These are phyloP conservation scores for Porites rus DNA, from an alignment of 92 coral and sea anemone genomes.

Conservation along the genomic window DNA sequence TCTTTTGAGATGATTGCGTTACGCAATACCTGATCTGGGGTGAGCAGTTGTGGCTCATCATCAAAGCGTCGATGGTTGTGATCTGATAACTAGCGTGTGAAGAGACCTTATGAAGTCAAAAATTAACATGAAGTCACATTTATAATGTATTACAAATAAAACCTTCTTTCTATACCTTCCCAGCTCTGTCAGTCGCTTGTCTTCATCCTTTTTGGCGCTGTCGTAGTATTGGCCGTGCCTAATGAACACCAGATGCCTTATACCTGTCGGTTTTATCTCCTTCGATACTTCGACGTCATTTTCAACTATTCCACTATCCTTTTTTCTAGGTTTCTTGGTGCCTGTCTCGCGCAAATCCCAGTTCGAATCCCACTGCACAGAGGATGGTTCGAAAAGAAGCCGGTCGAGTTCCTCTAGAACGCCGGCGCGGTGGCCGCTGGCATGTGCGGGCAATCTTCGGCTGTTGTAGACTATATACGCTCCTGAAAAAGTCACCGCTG, in stretches of 20 bases:
- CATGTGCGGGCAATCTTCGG: constrained; percentile 61
- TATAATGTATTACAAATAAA: background rate
- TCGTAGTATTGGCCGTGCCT: constrained; percentile 93
- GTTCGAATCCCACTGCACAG: constrained; percentile 77
- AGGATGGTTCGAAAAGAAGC: constrained; percentile 70
- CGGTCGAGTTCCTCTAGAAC: constrained; percentile 56
- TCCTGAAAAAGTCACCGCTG: constrained; percentile 76
- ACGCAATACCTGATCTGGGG: too few species aligned
- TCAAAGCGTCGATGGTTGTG: too few species aligned
- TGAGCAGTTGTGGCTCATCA: too few species aligned
- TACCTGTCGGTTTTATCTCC: constrained; percentile 89
- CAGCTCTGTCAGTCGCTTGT: constrained; percentile 75
- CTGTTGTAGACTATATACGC: constrained; percentile 68
- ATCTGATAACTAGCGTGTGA: too few species aligned
- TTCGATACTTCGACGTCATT: constrained; percentile 13
- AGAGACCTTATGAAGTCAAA: background rate
- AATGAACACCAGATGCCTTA: constrained; percentile 84
- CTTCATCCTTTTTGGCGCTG: constrained; percentile 69
- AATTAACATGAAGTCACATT: background rate
- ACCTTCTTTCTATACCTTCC: constrained; percentile 79
- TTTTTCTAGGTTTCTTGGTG: constrained; percentile 56
- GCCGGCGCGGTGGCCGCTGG: constrained; percentile 39
- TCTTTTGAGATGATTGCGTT: too few species aligned
- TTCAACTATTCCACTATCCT: constrained; percentile 21
- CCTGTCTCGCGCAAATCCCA: constrained; percentile 82